Percentiles rank a stretch among this genome's conserved stretches.
phyloP scores from a whole-genome alignment of 2,888 invertebrate genomes.

The Digitonthophagus gazella region DNA sequence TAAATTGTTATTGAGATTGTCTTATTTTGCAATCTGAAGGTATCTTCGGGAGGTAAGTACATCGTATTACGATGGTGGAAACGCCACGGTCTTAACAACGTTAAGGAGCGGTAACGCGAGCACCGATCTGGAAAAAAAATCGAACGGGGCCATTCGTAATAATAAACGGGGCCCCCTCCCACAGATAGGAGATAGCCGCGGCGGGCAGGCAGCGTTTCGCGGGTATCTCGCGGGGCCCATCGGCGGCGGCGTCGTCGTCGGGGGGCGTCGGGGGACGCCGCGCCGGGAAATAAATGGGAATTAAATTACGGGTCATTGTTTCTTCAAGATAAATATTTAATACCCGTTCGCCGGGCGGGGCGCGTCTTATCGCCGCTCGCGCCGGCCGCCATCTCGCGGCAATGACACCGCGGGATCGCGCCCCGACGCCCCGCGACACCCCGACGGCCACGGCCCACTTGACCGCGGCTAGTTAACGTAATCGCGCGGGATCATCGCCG shows the following conservation, averaged over 20 bases:
- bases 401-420: conserved; percentile 17
- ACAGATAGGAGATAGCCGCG: neutral
- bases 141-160: neutral
- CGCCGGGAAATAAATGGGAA: conserved; percentile 23
- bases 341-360: conserved; percentile 20
- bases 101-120: neutral
- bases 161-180: neutral
- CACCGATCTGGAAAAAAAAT: neutral
- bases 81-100: neutral
- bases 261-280: neutral
- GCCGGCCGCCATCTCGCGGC: conserved; percentile 32
- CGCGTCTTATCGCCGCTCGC: conserved; percentile 32
- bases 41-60: too few species aligned
- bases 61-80: too few species aligned
- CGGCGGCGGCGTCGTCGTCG: neutral
- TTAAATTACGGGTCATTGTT: conserved; percentile 27
- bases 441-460: neutral
- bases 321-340: conserved; percentile 27
- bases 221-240: neutral
- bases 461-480: conserved; percentile 32
- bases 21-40: too few species aligned
- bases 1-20: too few species aligned
- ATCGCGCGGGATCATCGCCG: conserved; percentile 36
- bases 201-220: neutral
- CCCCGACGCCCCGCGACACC: neutral